phyloP scores from a whole-genome alignment of 2,797 vertebrate genomes.

The Tachyglossus aculeatus region DNA sequence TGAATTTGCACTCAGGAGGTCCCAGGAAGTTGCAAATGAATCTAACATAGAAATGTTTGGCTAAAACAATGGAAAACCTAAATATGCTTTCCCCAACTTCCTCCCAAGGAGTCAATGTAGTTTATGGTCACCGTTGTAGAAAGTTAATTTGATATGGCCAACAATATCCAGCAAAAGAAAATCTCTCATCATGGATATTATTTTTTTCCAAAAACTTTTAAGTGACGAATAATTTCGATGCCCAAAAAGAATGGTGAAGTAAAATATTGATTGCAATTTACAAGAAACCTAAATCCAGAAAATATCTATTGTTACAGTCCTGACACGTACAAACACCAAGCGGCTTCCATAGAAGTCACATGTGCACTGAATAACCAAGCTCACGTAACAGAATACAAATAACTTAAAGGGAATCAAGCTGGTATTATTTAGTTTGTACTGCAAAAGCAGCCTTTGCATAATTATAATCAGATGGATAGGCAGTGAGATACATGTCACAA shows the following conservation, averaged over 20 bases:
- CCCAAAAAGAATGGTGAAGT: neutral
- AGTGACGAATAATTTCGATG: neutral
- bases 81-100: too few relatives aligned
- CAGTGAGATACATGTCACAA: conserved; percentile 4
- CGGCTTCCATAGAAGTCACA: neutral
- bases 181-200: neutral
- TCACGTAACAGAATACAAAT: conserved; percentile 8
- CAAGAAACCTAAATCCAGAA: too few relatives aligned
- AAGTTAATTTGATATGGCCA: too few relatives aligned
- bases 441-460: neutral
- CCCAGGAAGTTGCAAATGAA: too few relatives aligned
- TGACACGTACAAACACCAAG: neutral
- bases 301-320: too few relatives aligned
- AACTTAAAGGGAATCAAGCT: neutral
- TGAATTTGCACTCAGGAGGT: too few relatives aligned
- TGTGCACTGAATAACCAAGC: neutral
- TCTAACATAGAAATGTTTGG: too few relatives aligned
- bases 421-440: neutral
- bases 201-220: neutral
- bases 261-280: too few relatives aligned
- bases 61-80: too few relatives aligned
- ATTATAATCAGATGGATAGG: conserved; percentile 13
- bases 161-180: too few relatives aligned
- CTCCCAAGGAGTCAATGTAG: too few relatives aligned
- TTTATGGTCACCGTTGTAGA: too few relatives aligned